These are phyloP conservation scores for Crocuta crocuta DNA, from an alignment of 2,113 vertebrate genomes.

Conservation along the genomic window DNA sequence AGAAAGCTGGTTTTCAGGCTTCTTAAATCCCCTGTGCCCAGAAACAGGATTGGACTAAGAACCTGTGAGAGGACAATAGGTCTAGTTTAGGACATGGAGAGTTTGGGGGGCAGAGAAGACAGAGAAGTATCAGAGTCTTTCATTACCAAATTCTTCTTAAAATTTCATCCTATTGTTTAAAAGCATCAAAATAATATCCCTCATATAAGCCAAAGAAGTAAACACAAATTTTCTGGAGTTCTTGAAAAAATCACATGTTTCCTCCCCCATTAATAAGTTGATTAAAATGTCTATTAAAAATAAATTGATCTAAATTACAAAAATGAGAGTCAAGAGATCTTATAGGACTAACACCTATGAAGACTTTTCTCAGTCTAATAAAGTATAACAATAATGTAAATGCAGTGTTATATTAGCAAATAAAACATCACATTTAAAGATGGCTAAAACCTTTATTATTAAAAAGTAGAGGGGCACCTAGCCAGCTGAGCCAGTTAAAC, in stretches of 20 bases:
- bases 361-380: neutral
- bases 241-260: neutral
- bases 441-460: too few species aligned
- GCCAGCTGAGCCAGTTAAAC: too few species aligned
- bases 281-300: constrained; percentile 42
- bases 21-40: neutral
- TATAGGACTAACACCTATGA: neutral
- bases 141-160: neutral
- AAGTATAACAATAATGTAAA: neutral
- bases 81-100: neutral
- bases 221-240: constrained; percentile 14
- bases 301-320: neutral
- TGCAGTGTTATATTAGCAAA: neutral
- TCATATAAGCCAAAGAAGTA: neutral
- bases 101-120: neutral
- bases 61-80: neutral
- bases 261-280: neutral
- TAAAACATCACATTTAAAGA: neutral
- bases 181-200: neutral
- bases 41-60: constrained; percentile 2
- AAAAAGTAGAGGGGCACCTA: too few species aligned
- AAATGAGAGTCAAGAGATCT: neutral
- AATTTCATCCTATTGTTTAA: constrained; percentile 51
- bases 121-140: neutral
- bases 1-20: neutral